Evolutionary conservation across 2,113 vertebrate genomes (phyloP).

Genomic region (Merops nubicus): DNA sequence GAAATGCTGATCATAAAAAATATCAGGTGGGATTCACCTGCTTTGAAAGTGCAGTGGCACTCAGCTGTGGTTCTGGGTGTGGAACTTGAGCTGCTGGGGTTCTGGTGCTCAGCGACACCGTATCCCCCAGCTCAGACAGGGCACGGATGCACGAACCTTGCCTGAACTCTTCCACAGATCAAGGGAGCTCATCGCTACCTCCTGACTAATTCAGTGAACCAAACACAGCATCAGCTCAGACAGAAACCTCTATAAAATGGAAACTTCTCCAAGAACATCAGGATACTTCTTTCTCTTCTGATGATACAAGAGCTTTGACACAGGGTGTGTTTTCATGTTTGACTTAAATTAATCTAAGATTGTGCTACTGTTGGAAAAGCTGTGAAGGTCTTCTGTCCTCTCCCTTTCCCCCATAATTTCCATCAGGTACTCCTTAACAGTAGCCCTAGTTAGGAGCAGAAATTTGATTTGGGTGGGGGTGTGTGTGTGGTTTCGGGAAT

Average conservation of each 20-base stretch:
- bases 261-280: not conserved
- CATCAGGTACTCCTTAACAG: not conserved
- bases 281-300: not conserved
- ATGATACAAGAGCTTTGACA: not conserved
- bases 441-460: not conserved
- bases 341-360: not conserved
- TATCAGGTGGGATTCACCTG: not conserved
- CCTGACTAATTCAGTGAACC: slow-evolving; percentile 46
- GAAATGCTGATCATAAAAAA: not conserved
- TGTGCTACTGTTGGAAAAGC: not conserved
- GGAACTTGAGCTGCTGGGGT: not conserved
- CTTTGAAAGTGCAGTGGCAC: not conserved
- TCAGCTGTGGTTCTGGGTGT: not conserved
- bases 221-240: not conserved
- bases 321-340: not conserved
- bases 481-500: not conserved
- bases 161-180: slow-evolving; percentile 8
- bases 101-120: not conserved
- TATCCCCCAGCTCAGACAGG: not conserved
- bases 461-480: not conserved
- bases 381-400: not conserved
- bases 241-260: not conserved
- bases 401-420: not conserved
- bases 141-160: not conserved
- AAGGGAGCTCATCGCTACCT: not conserved